Base-by-base conservation (phyloP, 2,113 vertebrate genomes). In the Myrmecobius fasciatus region DNA sequence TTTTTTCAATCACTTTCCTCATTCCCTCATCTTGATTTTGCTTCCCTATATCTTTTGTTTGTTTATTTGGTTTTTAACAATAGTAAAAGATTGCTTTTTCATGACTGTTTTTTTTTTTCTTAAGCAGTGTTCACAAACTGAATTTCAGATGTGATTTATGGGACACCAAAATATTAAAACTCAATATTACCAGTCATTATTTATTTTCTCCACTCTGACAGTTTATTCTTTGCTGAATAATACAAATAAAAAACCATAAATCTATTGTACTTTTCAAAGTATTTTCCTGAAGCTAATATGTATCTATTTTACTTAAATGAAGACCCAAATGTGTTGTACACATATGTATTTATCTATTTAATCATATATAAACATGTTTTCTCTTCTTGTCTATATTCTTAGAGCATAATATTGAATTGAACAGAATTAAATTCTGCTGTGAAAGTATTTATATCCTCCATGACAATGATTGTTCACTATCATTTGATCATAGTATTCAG, bases 161-260 rank as follows among this genome's bases (percentile, higher is more conserved):
- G 90, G 56, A 94, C 48, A 95, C 26, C 54, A 26, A 93, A 95
- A 94, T 97, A 96, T 96, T 97, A 97, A 96, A 97, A 96, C 92
- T 96, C 93, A 96, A 46, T 96, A 97, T 97, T 97, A 92, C 95
- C 26, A 97, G 93, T 95, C 90, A 97, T 95, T 95, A 92, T 10
- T 97, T 96, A 97, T 96, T 97, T 95, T 93, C 53, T 97, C 53
- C 54, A 83, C 93, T 93, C 93, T 97, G 96, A 96, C 95, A 95
- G 95, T 96, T 97, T 96, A 92, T 96, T 97, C 96, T 97, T 54
- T 92, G 96, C 67, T 95, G 52, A 91, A 91, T 96, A 94, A 96
- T 97, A 97, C 91, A 95, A 96, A 94, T 60, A 96, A 94, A 91
- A 96, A 95, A 97, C 95, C 95, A 96, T 96, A 90, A 92, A 89